Evolutionary conservation across 1,140 invertebrate species (phyloP).

Genomic region (Ceratina japonica): DNA sequence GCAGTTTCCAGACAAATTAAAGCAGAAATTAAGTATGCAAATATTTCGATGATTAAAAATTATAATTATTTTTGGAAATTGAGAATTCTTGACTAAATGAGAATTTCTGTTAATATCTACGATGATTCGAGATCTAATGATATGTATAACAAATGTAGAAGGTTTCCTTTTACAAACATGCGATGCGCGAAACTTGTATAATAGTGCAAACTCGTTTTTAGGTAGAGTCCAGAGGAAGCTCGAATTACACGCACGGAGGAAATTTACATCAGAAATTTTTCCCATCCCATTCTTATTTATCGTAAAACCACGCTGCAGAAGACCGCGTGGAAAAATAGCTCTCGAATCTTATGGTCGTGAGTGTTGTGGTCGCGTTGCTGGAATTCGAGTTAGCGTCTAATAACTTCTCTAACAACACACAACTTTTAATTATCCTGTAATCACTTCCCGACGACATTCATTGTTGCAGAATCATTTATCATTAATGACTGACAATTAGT

Average conservation of each 20-base stretch:
- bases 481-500: too few relatives aligned
- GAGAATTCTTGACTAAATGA: too few relatives aligned
- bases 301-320: neutral
- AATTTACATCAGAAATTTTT: conserved; percentile 1
- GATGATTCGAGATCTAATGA: neutral
- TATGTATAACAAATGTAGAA: neutral
- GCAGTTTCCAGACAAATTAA: too few relatives aligned
- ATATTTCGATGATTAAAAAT: neutral
- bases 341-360: neutral
- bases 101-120: too few relatives aligned
- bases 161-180: neutral
- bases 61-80: too few relatives aligned
- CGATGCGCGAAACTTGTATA: neutral
- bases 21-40: neutral
- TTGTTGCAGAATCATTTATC: too few relatives aligned
- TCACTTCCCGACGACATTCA: too few relatives aligned
- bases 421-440: too few relatives aligned
- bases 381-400: neutral
- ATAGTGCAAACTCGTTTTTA: conserved; percentile 1
- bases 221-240: neutral
- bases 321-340: neutral
- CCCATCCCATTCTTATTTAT: neutral
- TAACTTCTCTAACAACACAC: too few relatives aligned
- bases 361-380: neutral
- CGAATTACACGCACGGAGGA: too few relatives aligned